Percentiles rank a stretch among this genome's conserved stretches.
Conservation (phyloP, 1,140 invertebrate species). For the Bombus waltoni region DNA sequence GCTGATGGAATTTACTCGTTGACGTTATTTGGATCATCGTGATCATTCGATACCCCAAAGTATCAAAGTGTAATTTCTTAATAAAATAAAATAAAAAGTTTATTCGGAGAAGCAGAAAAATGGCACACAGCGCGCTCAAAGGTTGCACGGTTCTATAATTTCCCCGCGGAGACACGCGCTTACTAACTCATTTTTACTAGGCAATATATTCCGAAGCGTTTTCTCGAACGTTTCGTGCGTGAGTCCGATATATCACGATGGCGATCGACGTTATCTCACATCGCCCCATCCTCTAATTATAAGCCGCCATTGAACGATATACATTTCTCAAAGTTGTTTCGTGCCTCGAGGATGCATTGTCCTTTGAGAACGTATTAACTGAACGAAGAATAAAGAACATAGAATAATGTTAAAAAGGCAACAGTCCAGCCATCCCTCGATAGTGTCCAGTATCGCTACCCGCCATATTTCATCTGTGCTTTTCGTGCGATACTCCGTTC, state of each 20-base stretch:
- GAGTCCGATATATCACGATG: constrained; percentile 18
- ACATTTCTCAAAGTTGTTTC: background rate
- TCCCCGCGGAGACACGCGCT: background rate
- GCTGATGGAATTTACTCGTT: no score
- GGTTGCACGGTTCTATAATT: background rate
- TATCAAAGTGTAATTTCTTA: no score
- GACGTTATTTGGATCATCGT: no score
- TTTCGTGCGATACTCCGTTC: constrained; percentile 34
- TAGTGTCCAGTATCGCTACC: constrained; percentile 1
- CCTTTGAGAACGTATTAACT: constrained; percentile 14
- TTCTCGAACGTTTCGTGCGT: background rate
- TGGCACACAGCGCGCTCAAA: no score
- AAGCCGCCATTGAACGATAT: constrained; percentile 24
- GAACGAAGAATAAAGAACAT: background rate
- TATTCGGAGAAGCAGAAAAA: no score
- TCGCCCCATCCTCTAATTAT: constrained; percentile 25
- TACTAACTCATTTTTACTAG: background rate
- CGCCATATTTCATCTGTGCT: constrained; percentile 31
- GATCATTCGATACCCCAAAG: no score
- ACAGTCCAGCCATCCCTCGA: background rate
- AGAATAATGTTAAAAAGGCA: background rate
- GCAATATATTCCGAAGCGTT: background rate
- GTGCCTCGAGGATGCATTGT: constrained; percentile 31
- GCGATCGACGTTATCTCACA: constrained; percentile 5
- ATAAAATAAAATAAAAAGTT: no score